These are phyloP conservation scores for Hirudinaria manillensis DNA, from an alignment of 2,888 invertebrate species.

Conservation along the genomic window DNA sequence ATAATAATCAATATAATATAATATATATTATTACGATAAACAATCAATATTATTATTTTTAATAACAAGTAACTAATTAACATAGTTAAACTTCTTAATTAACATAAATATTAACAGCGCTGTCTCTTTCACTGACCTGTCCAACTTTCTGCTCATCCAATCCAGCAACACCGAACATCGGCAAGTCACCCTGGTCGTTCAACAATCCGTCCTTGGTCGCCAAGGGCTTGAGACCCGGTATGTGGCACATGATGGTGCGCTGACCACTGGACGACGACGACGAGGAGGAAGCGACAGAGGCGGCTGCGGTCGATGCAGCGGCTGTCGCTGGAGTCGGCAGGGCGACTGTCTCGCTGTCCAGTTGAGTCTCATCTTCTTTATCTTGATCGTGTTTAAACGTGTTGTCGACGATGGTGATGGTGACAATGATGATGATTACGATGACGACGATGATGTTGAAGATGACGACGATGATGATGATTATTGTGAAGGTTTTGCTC, in stretches of 20 bases:
- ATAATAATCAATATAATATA: no score
- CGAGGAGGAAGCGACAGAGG: not conserved
- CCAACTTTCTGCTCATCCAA: no score
- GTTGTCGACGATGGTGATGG: slow-evolving; percentile 9
- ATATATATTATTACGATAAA: no score
- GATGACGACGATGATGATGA: slow-evolving; percentile 11
- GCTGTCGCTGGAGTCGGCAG: not conserved
- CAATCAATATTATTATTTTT: no score
- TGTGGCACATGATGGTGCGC: not conserved
- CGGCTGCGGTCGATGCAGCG: not conserved
- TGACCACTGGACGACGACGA: not conserved
- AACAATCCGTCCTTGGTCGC: no score
- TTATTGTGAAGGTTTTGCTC: slow-evolving; percentile 50
- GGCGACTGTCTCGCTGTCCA: not conserved
- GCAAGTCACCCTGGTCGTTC: no score
- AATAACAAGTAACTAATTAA: no score
- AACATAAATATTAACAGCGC: no score
- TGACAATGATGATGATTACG: slow-evolving; percentile 21
- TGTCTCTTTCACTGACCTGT: no score
- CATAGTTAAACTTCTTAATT: no score
- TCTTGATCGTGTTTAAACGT: no score
- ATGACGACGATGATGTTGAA: slow-evolving; percentile 14
- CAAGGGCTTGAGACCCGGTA: not conserved
- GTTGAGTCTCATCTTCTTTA: not conserved
- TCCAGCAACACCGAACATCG: no score